These are phyloP conservation scores for Halocynthia roretzi DNA, from an alignment of 23 tunicate genomes.

Conservation along the genomic window DNA sequence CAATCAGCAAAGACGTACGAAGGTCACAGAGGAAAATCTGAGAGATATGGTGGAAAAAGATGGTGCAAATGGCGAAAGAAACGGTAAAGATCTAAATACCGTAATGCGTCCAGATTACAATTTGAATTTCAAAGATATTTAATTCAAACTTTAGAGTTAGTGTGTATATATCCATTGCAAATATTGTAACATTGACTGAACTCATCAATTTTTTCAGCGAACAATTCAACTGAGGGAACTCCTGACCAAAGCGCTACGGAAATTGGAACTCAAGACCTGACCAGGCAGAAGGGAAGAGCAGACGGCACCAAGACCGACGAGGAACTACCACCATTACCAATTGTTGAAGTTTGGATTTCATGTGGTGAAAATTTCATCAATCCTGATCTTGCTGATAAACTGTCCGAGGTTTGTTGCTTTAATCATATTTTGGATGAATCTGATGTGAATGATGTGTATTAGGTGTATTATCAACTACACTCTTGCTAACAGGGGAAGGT, in stretches of 20 bases:
- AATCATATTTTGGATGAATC: too few relatives aligned
- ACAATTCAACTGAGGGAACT: too few relatives aligned
- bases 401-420: conserved; percentile 10
- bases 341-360: conserved; percentile 77
- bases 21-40: neutral
- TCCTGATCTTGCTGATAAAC: conserved; percentile 46
- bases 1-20: too few relatives aligned
- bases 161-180: too few relatives aligned
- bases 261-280: conserved; percentile 31
- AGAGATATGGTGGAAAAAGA: neutral
- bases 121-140: too few relatives aligned
- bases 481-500: too few relatives aligned
- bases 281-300: conserved; percentile 4
- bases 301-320: neutral
- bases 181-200: too few relatives aligned
- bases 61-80: neutral
- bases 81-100: conserved; percentile 9
- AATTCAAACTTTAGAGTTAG: too few relatives aligned
- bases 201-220: too few relatives aligned
- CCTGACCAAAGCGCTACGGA: conserved; percentile 65
- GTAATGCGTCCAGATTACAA: too few relatives aligned
- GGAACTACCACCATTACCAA: neutral
- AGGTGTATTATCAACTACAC: too few relatives aligned
- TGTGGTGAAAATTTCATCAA: conserved; percentile 83
- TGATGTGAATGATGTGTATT: too few relatives aligned